A percentile compares a stretch with the other conserved stretches of the same genome.
Evolutionary conservation across 2,888 invertebrate genomes (phyloP).

Genomic region (Omphaloscelis lunosa): DNA sequence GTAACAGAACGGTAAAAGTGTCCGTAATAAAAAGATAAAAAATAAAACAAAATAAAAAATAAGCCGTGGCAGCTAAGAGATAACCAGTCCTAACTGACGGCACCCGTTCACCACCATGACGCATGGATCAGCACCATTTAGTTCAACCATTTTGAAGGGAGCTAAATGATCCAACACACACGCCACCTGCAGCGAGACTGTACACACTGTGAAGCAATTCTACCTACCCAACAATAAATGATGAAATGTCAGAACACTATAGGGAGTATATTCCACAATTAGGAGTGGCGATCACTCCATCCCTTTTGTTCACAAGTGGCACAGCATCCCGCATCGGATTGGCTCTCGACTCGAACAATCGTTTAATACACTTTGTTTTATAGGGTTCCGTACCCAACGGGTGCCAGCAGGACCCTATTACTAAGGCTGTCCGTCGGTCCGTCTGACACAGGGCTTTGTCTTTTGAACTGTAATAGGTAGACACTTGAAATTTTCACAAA

Average conservation of each 20-base stretch:
- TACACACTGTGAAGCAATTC: background rate
- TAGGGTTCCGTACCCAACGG: background rate
- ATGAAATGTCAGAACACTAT: background rate
- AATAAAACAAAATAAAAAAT: no score
- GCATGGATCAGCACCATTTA: no score
- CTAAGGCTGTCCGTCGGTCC: no score
- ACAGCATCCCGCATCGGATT: slow-evolving; percentile 20
- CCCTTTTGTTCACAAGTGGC: slow-evolving; percentile 30
- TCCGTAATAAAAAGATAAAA: no score
- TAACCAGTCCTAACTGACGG: no score
- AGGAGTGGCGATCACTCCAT: slow-evolving; percentile 8
- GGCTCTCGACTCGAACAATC: slow-evolving; percentile 46
- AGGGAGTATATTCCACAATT: slow-evolving; percentile 17
- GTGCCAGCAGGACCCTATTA: background rate
- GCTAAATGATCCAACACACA: no score
- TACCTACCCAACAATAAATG: slow-evolving; percentile 5
- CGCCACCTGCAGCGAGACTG: no score
- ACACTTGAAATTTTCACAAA: background rate
- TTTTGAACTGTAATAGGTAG: background rate
- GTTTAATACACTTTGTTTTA: slow-evolving; percentile 36
- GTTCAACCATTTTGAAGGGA: no score
- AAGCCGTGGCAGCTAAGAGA: no score
- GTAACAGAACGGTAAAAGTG: no score
- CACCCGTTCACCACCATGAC: no score
- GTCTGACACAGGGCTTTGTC: background rate